Base-by-base conservation (phyloP, 2,797 vertebrate species). In the Tarsius wallacei region DNA sequence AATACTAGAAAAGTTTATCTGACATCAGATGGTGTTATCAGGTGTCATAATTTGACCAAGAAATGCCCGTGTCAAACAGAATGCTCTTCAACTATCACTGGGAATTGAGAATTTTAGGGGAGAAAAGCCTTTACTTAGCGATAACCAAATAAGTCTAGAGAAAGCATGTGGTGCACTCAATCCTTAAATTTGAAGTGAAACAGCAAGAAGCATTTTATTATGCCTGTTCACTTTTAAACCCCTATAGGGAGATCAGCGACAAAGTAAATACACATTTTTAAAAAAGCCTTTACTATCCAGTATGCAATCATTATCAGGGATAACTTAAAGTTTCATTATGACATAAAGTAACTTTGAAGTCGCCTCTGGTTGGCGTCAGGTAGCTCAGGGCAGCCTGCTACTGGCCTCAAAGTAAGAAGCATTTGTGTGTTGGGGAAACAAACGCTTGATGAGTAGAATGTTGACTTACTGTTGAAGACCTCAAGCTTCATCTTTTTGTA, bases 111-210 rank as follows among this genome's bases (percentile, higher is more conserved):
- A 77, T 87, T 93, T 91, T 7, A 16, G 55, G 55, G 6, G 33
- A 68, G 64, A 59, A 97, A 93, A 91, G 57, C 57, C 80, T 91
- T 95, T 57, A n/a, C 64, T 82, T 74, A 55, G 49, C 93, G 93
- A 97, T 88, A 96, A 94, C 83, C 86, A 91, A 77, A 31, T 91
- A 81, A 51, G n/a, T 82, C 96, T 59, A 16, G 11, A 66, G 91
- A 87, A 85, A 76, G 51, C 96, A 36, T 91, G 95, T 61, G 81
- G 94, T 10, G 84, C 84, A 47, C 15, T 42, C 90, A 97, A 66
- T 96, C 94, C 96, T 93, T 82, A 92, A 97, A 95, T 96, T 31
- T 51, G 87, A 97, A 94, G 71, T 49, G 87, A 96, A 94, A 93
- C 93, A 94, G 90, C 90, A 90, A 92, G 97, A 49, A 83, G 42